These are phyloP conservation scores for Dasypolia templi DNA, from an alignment of 2,888 invertebrate genomes.

Conservation along the genomic window DNA sequence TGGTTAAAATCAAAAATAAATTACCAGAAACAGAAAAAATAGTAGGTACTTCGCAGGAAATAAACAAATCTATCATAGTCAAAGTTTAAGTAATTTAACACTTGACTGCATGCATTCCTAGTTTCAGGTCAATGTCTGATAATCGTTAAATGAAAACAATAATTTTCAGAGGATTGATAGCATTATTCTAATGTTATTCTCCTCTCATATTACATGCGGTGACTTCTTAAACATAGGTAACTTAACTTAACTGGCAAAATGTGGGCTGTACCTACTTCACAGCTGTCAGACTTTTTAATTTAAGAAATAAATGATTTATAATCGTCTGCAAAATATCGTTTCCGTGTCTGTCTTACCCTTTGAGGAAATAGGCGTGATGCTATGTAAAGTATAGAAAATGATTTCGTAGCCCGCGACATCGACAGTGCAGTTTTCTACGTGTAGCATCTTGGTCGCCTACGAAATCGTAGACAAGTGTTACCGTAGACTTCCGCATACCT, in stretches of 20 bases:
- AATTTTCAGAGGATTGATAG: not conserved
- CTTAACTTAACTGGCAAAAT: not conserved
- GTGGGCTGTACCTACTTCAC: not conserved
- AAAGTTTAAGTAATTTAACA: constrained; percentile 1
- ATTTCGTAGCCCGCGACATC: not conserved
- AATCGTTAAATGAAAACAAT: not conserved
- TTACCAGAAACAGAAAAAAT: constrained; percentile 7
- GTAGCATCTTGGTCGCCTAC: not conserved
- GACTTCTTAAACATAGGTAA: not conserved
- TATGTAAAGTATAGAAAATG: too few relatives aligned
- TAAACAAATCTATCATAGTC: constrained; percentile 22
- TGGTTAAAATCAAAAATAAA: constrained; percentile 9
- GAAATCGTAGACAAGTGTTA: not conserved
- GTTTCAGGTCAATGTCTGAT: not conserved
- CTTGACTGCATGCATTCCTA: constrained; percentile 3
- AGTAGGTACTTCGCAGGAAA: not conserved
- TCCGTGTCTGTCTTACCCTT: not conserved
- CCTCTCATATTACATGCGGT: too few relatives aligned
- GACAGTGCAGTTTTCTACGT: not conserved
- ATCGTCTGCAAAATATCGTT: not conserved
- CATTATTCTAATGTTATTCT: not conserved
- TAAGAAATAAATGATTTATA: not conserved
- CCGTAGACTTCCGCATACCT: not conserved
- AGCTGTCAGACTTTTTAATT: not conserved
- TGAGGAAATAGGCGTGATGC: not conserved